These are phyloP conservation scores for Gnathonemus longibarbis DNA, from an alignment of 2,113 vertebrate species.

Conservation along the genomic window DNA sequence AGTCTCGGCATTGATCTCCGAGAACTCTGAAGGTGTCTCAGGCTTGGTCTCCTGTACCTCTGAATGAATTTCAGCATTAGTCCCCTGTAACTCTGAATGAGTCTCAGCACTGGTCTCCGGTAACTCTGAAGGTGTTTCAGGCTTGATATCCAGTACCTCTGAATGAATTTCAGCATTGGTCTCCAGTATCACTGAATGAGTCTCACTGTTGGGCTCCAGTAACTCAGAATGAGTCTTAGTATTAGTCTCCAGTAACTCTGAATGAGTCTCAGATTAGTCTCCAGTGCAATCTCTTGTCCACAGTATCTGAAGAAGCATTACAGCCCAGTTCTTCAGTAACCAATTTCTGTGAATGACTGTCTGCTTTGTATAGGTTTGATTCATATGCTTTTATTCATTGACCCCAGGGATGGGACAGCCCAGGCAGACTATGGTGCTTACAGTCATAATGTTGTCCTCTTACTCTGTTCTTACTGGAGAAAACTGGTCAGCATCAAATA, in stretches of 20 bases:
- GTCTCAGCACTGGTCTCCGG: not conserved
- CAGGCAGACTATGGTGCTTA: slow-evolving; percentile 4
- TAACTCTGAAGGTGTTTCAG: too few relatives aligned
- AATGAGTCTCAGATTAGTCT: not conserved
- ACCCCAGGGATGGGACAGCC: not conserved
- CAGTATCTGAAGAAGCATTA: not conserved
- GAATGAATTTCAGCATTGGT: not conserved
- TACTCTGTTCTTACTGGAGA: not conserved
- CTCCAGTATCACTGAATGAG: not conserved
- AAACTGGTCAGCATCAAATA: not conserved
- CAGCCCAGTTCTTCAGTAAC: not conserved
- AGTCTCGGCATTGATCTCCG: not conserved
- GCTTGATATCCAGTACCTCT: not conserved
- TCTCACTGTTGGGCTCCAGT: not conserved
- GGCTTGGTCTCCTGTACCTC: not conserved
- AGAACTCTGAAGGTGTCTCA: not conserved
- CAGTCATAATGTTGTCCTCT: not conserved
- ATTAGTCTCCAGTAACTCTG: not conserved
- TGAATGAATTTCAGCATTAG: not conserved
- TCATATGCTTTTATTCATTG: not conserved
- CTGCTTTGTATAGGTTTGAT: not conserved
- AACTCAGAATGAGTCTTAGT: not conserved
- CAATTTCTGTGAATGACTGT: not conserved
- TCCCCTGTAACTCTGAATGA: not conserved
- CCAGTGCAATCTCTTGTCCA: not conserved